Evolutionary conservation across 2,888 invertebrate species (phyloP), one percentile per base, ranked within the genome.

Genomic region (Clitarchus hookeri): DNA sequence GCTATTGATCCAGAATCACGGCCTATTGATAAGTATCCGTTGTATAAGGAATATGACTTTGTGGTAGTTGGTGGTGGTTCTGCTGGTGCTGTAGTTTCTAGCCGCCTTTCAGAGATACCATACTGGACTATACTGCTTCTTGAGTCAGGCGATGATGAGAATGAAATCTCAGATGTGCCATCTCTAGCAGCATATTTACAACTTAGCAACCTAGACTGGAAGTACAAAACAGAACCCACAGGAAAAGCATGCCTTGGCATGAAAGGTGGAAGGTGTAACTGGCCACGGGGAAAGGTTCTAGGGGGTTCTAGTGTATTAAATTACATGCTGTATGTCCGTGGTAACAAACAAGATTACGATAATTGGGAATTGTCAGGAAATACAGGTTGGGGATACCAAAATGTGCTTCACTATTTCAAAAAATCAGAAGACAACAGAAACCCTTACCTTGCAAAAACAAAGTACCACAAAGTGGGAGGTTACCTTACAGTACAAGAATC

Each of bases 301-400:
- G 98, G 98, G 4, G 98, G 98, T 0, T 96, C 96, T 0, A 96
- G 96, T 89, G 96, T 96, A 0, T 92, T 98, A 0, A 98, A 98
- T 90, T 97, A 97, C 91, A 97, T 98, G 98, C 93, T 98, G 6
- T 98, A 98, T 91, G 96, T 97, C 0, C 92, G 98, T 88, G 98
- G 98, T 16, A 96, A 93, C 88, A 93, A 93, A 86, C 93, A 94
- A 89, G 98, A 98, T 91, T 98, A 97, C 91, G 97, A 98, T 90
- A 94, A 95, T 83, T 98, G 98, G 98, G 97, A 97, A 89, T 92
- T 94, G 0, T 91, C 96, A 88, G 98, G 98, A 0, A 98, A 98
- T 89, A 93, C 95, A 0, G 98, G 97, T 11, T 98, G 98, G 98
- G 95, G 95, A 0, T 98, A 97, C 91, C 93, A 95, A 2, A 94